Evolutionary conservation across 1,140 invertebrate genomes (phyloP).

Genomic region (Pseudomyrmex dendroicus): DNA sequence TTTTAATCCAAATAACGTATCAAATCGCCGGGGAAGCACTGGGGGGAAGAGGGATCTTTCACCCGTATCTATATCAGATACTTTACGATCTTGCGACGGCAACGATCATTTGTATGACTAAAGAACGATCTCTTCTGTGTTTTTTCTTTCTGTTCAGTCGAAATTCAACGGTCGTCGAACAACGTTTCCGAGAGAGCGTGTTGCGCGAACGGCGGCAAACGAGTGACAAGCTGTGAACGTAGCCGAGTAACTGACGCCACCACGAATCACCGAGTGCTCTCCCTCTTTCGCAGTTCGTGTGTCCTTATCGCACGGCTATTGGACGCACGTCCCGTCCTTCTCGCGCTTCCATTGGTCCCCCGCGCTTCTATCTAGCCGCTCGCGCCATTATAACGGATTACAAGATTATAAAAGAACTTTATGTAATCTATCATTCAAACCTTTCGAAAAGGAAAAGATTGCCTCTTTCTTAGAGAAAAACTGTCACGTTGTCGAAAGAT

Average conservation of each 20-base stretch:
- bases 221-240: constrained; percentile 59
- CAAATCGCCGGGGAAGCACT: constrained; percentile 33
- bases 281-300: constrained; percentile 49
- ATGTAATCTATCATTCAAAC: neutral
- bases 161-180: constrained; percentile 52
- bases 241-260: constrained; percentile 80
- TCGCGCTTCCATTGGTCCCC: constrained; percentile 36
- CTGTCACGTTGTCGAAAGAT: too few species aligned
- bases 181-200: constrained; percentile 39
- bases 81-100: neutral
- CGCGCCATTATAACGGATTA: constrained; percentile 16
- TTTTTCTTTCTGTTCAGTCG: neutral
- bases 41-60: constrained; percentile 7
- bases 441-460: too few species aligned
- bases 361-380: constrained; percentile 8
- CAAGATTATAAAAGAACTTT: neutral
- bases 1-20: constrained; percentile 69
- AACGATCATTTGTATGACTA: constrained; percentile 11
- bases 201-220: constrained; percentile 63
- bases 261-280: constrained; percentile 63
- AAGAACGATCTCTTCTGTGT: neutral
- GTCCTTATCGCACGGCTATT: constrained; percentile 54
- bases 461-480: neutral
- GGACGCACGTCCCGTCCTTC: constrained; percentile 2
- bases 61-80: constrained; percentile 4